A percentile compares a stretch with the other conserved stretches of the same genome.
Evolutionary conservation across 2,888 invertebrate genomes (phyloP).

Genomic region (Coelogynopora nodosa): DNA sequence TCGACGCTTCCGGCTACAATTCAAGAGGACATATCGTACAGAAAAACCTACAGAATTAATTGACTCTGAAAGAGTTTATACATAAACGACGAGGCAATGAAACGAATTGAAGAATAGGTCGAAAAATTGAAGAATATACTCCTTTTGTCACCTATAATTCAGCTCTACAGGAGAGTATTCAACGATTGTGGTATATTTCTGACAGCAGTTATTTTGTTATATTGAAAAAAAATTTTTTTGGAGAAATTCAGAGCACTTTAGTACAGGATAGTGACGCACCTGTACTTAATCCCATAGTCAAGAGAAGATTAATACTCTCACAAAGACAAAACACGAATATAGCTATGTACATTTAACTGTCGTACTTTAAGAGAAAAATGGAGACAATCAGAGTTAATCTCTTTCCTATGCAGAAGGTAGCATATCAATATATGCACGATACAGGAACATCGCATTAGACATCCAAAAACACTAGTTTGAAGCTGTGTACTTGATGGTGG

Average conservation of each 20-base stretch:
- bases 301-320: slow-evolving; percentile 24
- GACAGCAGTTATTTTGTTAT: too few species aligned
- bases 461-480: slow-evolving; percentile 20
- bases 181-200: too few species aligned
- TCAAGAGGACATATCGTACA: too few species aligned
- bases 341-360: neutral
- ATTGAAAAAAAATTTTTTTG: too few species aligned
- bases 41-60: too few species aligned
- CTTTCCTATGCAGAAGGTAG: neutral
- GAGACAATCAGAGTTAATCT: neutral
- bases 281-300: slow-evolving; percentile 31
- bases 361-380: neutral
- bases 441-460: slow-evolving; percentile 21
- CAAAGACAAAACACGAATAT: slow-evolving; percentile 25
- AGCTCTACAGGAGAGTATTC: too few species aligned
- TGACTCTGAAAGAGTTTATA: too few species aligned
- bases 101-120: too few species aligned
- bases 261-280: slow-evolving; percentile 28
- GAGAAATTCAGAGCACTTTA: slow-evolving; percentile 14
- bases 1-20: too few species aligned
- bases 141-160: too few species aligned
- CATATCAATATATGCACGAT: slow-evolving; percentile 2
- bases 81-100: too few species aligned
- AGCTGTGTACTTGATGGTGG: slow-evolving; percentile 18
- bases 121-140: too few species aligned